Conservation (phyloP, 2,797 vertebrate genomes). For the Leptatherina wallacei region DNA sequence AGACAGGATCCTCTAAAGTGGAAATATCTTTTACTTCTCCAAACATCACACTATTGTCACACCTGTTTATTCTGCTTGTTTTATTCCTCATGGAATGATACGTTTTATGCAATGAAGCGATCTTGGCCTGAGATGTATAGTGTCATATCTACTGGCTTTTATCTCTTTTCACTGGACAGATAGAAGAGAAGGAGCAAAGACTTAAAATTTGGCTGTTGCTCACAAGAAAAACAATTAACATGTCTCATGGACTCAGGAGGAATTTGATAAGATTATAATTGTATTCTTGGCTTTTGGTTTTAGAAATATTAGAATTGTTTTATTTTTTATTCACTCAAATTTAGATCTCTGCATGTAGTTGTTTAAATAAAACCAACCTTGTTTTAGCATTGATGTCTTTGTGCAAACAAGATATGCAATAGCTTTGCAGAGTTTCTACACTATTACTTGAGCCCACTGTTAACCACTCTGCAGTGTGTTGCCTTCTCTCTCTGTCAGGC, state of each 20-base stretch:
- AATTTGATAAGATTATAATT: constrained; percentile 20
- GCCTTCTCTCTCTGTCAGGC: constrained; percentile 21
- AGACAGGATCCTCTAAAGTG: constrained; percentile 26
- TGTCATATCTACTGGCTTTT: constrained; percentile 54
- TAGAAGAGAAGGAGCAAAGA: constrained; percentile 17
- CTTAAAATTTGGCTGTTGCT: background rate
- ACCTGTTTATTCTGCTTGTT: background rate
- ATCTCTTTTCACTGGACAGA: constrained; percentile 52
- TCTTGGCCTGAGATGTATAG: constrained; percentile 25
- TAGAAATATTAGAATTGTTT: too few species aligned
- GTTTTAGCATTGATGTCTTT: constrained; percentile 9
- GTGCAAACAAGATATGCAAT: constrained; percentile 16
- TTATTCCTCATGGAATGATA: background rate
- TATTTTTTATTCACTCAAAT: background rate
- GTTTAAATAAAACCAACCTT: constrained; percentile 11
- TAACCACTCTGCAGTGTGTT: constrained; percentile 35
- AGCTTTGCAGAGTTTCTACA: background rate
- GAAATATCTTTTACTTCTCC: constrained; percentile 7
- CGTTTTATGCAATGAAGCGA: background rate
- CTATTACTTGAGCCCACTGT: background rate
- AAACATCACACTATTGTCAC: background rate
- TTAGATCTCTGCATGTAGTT: background rate
- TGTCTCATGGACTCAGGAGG: constrained; percentile 33
- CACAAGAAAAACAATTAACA: background rate
- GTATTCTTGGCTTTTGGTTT: background rate